These are phyloP conservation scores for Mycalesis mineus DNA, from an alignment of 2,888 invertebrate species.

Conservation along the genomic window DNA sequence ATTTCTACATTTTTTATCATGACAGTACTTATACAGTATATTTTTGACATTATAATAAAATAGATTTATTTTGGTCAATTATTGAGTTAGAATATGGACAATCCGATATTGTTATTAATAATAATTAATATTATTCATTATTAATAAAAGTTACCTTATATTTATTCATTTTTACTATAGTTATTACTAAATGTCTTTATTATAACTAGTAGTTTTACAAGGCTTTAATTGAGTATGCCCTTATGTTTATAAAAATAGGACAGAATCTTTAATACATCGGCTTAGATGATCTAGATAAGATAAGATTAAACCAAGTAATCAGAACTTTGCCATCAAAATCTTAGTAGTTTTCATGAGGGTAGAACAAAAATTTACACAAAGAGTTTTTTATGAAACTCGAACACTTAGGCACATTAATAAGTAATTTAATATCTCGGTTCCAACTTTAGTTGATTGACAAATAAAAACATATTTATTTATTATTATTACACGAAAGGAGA, in stretches of 20 bases:
- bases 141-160: background rate
- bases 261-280: background rate
- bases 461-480: too few relatives aligned
- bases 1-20: background rate
- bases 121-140: background rate
- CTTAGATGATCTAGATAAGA: background rate
- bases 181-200: background rate
- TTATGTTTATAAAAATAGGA: background rate
- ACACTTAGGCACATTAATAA: too few relatives aligned
- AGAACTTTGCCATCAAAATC: background rate
- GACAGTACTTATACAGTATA: slow-evolving; percentile 3
- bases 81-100: slow-evolving; percentile 25
- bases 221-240: background rate
- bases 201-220: background rate
- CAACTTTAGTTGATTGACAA: too few relatives aligned
- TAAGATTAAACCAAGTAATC: background rate
- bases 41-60: slow-evolving; percentile 32
- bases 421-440: too few relatives aligned
- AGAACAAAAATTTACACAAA: too few relatives aligned
- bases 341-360: too few relatives aligned
- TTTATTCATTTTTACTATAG: background rate
- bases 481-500: too few relatives aligned
- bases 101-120: slow-evolving; percentile 3
- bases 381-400: too few relatives aligned
- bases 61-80: slow-evolving; percentile 30